phyloP scores from a whole-genome alignment of 2,113 vertebrate genomes.

The Daubentonia madagascariensis region DNA sequence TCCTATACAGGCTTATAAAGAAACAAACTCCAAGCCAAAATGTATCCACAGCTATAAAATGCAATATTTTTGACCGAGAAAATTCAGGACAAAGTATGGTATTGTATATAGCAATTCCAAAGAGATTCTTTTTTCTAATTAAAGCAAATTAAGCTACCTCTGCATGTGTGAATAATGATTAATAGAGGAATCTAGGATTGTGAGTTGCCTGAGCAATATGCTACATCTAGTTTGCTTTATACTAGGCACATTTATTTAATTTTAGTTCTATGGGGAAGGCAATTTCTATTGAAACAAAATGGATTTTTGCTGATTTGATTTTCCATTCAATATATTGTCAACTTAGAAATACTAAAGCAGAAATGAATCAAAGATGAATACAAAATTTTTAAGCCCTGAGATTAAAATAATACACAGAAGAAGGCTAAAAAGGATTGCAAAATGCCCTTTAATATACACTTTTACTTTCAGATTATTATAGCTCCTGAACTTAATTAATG shows the following conservation, averaged over 20 bases:
- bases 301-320: slow-evolving; percentile 78
- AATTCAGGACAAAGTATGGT: background rate
- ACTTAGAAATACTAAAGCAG: slow-evolving; percentile 69
- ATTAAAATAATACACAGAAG: slow-evolving; percentile 75
- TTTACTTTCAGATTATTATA: slow-evolving; percentile 61
- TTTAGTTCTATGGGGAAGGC: slow-evolving; percentile 64
- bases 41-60: background rate
- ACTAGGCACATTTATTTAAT: slow-evolving; percentile 73
- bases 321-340: slow-evolving; percentile 77
- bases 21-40: slow-evolving; percentile 14
- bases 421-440: slow-evolving; percentile 41
- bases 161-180: slow-evolving; percentile 27
- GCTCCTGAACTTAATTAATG: slow-evolving; percentile 62
- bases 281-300: slow-evolving; percentile 74
- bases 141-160: slow-evolving; percentile 42
- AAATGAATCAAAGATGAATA: slow-evolving; percentile 65
- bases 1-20: slow-evolving; percentile 7
- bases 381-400: slow-evolving; percentile 58
- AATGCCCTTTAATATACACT: slow-evolving; percentile 34
- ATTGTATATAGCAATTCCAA: background rate
- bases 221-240: slow-evolving; percentile 70
- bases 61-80: background rate
- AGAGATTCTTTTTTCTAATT: background rate
- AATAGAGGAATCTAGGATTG: slow-evolving; percentile 29
- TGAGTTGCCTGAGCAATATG: slow-evolving; percentile 54